Evolutionary conservation across 1,140 invertebrate genomes (phyloP).

Genomic region (Drosophila pruinosa): DNA sequence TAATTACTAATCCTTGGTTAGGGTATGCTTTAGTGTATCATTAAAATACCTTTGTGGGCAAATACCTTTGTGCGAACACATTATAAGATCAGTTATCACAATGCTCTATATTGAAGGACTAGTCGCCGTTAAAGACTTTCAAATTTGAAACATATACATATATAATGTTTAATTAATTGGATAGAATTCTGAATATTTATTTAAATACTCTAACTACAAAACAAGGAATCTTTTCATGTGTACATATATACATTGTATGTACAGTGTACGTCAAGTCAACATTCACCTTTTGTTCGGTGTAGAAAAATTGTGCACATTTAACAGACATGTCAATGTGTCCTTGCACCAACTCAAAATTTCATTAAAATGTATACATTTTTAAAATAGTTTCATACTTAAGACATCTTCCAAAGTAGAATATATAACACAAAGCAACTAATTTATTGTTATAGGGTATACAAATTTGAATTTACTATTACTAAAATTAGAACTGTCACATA

Average conservation of each 20-base stretch:
- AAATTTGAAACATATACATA: conserved; percentile 7
- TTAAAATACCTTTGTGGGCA: too few relatives aligned
- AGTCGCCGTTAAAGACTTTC: neutral
- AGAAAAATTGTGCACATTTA: too few relatives aligned
- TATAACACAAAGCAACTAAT: too few relatives aligned
- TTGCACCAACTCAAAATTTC: neutral
- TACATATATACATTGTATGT: too few relatives aligned
- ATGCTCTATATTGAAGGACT: neutral
- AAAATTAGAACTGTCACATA: neutral
- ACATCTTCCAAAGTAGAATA: too few relatives aligned
- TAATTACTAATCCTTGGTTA: neutral
- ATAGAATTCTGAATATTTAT: too few relatives aligned
- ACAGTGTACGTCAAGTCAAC: too few relatives aligned
- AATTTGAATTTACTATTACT: neutral
- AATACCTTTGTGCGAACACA: neutral
- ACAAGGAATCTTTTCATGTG: too few relatives aligned
- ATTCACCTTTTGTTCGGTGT: too few relatives aligned
- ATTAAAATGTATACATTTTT: neutral
- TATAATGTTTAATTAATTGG: too few relatives aligned
- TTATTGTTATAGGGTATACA: neutral
- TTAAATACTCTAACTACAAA: too few relatives aligned
- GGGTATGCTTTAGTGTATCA: neutral
- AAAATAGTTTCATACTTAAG: neutral
- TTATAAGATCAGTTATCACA: conserved; percentile 21
- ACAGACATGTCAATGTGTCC: neutral